Percentiles rank a stretch among this genome's conserved stretches.
Conservation (phyloP, 2,888 invertebrate species). For the Chesias legatella region DNA sequence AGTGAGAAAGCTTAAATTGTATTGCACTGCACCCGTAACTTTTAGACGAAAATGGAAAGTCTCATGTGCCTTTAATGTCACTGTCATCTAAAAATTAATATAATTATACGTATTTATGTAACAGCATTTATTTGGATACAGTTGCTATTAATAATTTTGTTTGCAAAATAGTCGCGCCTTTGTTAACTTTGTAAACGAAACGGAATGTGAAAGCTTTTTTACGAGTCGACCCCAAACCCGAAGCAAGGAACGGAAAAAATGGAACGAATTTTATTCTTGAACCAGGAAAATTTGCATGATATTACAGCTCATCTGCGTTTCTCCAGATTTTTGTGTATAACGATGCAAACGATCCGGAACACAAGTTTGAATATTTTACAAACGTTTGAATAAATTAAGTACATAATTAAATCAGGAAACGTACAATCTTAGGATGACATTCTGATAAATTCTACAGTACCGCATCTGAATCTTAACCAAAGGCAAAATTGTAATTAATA, state of each 20-base stretch:
- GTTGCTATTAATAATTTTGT: constrained; percentile 50
- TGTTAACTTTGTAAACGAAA: constrained; percentile 64
- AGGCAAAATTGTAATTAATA: too few relatives aligned
- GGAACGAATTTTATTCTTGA: constrained; percentile 66
- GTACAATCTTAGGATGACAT: too few relatives aligned
- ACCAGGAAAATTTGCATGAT: constrained; percentile 69
- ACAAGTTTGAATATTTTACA: constrained; percentile 49
- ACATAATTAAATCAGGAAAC: constrained; percentile 42
- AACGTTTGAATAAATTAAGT: constrained; percentile 18
- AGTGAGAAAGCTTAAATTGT: too few relatives aligned
- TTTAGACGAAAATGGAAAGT: too few relatives aligned
- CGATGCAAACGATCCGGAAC: constrained; percentile 60
- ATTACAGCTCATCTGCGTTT: constrained; percentile 59
- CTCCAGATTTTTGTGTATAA: constrained; percentile 46
- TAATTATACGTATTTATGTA: neutral
- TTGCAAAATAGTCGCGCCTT: constrained; percentile 56
- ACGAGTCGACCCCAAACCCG: constrained; percentile 52
- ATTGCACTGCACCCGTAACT: too few relatives aligned
- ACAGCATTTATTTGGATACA: constrained; percentile 3
- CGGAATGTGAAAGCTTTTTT: constrained; percentile 65
- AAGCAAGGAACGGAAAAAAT: constrained; percentile 59
- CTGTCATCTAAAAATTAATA: too few relatives aligned
- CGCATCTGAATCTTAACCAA: too few relatives aligned
- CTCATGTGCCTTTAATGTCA: too few relatives aligned
- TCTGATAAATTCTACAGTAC: too few relatives aligned